Conservation (phyloP, 2,113 vertebrate species). For the Serinus canaria region DNA sequence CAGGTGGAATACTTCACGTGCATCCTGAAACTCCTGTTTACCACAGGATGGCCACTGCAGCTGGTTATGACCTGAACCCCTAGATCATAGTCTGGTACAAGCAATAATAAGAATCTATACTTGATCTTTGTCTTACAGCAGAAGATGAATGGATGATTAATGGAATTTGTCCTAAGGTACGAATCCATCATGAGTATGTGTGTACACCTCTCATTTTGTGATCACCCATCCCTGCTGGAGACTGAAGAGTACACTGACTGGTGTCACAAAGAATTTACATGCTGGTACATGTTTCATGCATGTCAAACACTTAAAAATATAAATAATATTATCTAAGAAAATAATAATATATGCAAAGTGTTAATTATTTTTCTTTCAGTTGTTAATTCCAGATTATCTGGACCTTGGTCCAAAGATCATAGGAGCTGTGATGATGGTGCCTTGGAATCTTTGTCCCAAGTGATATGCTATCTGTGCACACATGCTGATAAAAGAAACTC, state of each 20-base stretch:
- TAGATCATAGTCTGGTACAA: background rate
- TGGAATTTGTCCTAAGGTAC: background rate
- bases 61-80: background rate
- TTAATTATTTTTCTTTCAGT: background rate
- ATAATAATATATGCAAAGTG: background rate
- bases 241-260: background rate
- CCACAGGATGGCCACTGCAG: rapidly evolving
- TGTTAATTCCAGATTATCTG: background rate
- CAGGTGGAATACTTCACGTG: background rate
- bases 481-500: background rate
- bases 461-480: background rate
- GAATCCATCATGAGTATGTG: background rate
- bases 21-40: background rate
- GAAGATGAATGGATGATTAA: background rate
- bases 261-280: background rate
- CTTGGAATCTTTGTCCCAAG: background rate
- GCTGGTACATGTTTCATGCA: background rate
- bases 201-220: background rate
- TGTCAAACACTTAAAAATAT: background rate
- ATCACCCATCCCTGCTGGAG: background rate
- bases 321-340: background rate
- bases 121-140: background rate
- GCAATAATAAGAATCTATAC: background rate
- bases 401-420: background rate
- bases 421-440: background rate